A percentile compares a stretch with the other conserved stretches of the same genome.
Conservation (phyloP, 2,113 vertebrate species). For the Macroglossus sobrinus region DNA sequence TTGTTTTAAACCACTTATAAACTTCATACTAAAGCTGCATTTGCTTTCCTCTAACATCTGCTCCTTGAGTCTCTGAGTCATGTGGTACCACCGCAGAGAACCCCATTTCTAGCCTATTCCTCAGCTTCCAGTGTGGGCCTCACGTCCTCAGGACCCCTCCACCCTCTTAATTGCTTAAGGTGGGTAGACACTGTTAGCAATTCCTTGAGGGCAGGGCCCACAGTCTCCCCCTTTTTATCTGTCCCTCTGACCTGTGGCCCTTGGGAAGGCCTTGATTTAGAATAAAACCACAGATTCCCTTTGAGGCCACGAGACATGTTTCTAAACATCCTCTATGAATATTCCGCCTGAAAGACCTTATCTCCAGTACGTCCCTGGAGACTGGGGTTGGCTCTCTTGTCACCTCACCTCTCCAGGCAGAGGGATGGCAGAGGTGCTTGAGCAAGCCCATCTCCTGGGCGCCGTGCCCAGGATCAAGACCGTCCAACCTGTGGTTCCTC, state of each 20-base stretch:
- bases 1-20: not conserved
- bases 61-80: not conserved
- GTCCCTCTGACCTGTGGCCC: not conserved
- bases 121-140: no score
- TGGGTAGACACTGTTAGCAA: not conserved
- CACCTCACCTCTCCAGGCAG: not conserved
- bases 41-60: not conserved
- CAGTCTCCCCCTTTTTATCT: not conserved
- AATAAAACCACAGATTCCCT: not conserved
- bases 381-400: not conserved
- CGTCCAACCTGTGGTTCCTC: not conserved
- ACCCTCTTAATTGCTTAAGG: not conserved
- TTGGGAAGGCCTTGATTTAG: not conserved
- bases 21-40: accelerated
- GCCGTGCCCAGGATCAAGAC: not conserved
- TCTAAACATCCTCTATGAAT: not conserved
- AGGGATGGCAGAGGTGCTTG: not conserved
- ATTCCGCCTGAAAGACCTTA: not conserved
- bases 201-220: not conserved
- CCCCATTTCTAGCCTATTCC: no score
- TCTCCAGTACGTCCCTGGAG: not conserved
- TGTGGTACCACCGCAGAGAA: accelerated
- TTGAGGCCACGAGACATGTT: not conserved
- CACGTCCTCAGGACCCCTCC: not conserved
- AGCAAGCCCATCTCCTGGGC: not conserved